phyloP scores from a whole-genome alignment of 2,113 vertebrate species.

The Phalacrocorax pelagicus region DNA sequence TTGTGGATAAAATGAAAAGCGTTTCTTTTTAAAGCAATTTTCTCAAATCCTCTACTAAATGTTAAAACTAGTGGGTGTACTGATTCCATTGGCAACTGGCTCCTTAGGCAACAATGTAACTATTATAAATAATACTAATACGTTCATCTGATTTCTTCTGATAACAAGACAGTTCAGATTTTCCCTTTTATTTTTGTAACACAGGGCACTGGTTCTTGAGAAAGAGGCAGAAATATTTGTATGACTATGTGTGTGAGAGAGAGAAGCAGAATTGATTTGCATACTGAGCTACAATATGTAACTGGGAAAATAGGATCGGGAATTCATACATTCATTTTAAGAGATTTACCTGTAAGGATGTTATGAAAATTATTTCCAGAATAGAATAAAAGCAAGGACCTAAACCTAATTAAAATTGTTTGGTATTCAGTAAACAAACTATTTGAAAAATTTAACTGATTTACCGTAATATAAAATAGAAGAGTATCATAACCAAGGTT shows the following conservation, averaged over 20 bases:
- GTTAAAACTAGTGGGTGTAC: slow-evolving; percentile 59
- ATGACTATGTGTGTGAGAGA: not conserved
- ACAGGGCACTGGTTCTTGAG: not conserved
- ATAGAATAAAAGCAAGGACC: not conserved
- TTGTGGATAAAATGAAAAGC: slow-evolving; percentile 70
- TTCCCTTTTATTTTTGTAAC: not conserved
- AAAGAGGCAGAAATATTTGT: not conserved
- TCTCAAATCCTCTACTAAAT: slow-evolving; percentile 61
- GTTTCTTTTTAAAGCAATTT: slow-evolving; percentile 62
- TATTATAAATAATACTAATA: slow-evolving; percentile 73
- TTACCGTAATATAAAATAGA: not conserved
- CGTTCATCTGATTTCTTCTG: slow-evolving; percentile 44
- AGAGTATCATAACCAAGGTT: not conserved
- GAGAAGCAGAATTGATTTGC: not conserved
- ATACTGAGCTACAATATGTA: not conserved
- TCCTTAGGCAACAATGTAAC: slow-evolving; percentile 44
- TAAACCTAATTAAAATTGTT: not conserved
- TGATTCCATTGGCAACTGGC: slow-evolving; percentile 52
- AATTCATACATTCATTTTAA: not conserved
- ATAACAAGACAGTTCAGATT: slow-evolving; percentile 24
- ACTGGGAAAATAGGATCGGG: not conserved
- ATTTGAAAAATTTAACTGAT: not conserved
- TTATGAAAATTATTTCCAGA: not conserved
- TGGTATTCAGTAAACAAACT: not conserved
- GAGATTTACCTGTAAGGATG: not conserved